Base-by-base conservation (phyloP, 2,113 vertebrate genomes). In the Dicentrarchus labrax region DNA sequence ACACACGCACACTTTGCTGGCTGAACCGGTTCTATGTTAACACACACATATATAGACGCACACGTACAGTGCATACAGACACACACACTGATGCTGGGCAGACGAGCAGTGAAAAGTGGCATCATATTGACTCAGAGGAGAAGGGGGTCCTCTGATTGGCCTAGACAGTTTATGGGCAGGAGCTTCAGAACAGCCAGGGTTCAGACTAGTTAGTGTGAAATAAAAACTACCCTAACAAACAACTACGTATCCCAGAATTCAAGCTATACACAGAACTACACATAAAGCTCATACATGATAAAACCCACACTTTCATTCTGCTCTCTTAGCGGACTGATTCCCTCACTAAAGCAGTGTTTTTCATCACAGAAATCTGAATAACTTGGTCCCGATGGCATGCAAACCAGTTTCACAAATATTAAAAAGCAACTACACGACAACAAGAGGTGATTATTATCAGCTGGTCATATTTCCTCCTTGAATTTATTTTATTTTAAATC, bases 1-100 rank as follows among this genome's bases (percentile, higher is more conserved):
- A 88, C 85, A 84, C 68, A 77, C 76, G 59, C 51, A 82, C 74
- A 70, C 71, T 83, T 83, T 92, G 90, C 91, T 92, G 91, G 92
- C 73, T 84, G 61, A 78, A 86, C 86, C 77, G 60, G n/a, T 85
- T 87, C 72, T 71, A 69, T 45, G 59, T 71, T 57, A 75, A 82
- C 62, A 82, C 76, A 84, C 73, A 80, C 45, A 45, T 21, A 67
- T 39, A 30, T 5, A 47, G 15, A 47, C 8, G 0, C 76, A 84
- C 76, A 77, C 75, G 80, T 24, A 82, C 77, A 81, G 59, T 67
- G 71, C 72, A 65, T 19, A 77, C 67, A 50, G 38, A 68, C 68
- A 80, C 80, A 86, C 84, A 67, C 68, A 54, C 67, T 38, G 74
- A 76, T 22, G 74, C 78, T 3, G 56, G 62, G 75, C 82, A 86